A percentile compares a stretch with the other conserved stretches of the same genome.
Conservation (phyloP, 2,797 vertebrate species). For the Rhinoraja longicauda region DNA sequence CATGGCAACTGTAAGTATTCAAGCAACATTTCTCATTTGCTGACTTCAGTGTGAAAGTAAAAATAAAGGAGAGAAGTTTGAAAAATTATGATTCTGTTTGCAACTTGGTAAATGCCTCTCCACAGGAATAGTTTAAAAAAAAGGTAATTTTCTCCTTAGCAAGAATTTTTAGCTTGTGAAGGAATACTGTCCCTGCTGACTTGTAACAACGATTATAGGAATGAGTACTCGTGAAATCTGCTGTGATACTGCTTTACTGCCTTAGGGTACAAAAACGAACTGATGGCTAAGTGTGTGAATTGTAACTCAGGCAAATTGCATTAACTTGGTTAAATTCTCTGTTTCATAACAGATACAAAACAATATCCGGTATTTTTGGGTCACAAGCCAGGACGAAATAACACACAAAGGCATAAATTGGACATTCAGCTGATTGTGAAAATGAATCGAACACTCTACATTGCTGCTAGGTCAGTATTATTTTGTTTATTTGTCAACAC, state of each 20-base stretch:
- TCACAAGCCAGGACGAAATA: constrained; percentile 94
- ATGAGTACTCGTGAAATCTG: constrained; percentile 33
- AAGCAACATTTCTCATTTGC: not conserved
- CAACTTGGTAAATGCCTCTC: constrained; percentile 4
- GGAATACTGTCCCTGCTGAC: constrained; percentile 30
- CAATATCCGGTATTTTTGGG: constrained; percentile 97
- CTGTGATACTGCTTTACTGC: constrained; percentile 14
- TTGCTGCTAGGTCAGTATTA: constrained; percentile 82
- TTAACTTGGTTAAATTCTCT: constrained; percentile 46
- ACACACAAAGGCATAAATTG: constrained; percentile 89
- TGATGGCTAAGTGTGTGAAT: not conserved
- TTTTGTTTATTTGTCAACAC: not conserved
- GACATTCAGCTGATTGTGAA: constrained; percentile 93
- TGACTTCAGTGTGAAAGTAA: not conserved
- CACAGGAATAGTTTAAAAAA: not conserved
- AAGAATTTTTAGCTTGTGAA: not conserved
- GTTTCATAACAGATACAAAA: constrained; percentile 77
- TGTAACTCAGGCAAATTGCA: constrained; percentile 46
- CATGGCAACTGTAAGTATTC: constrained; percentile 94
- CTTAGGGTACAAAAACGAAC: not conserved
- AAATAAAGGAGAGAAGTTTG: not conserved
- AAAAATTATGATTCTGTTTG: not conserved
- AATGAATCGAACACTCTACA: constrained; percentile 89
- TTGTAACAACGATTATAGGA: constrained; percentile 21
- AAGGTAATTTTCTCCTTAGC: constrained; percentile 11